phyloP scores from a whole-genome alignment of 2,797 vertebrate species.

The Sebastes hubbsi region DNA sequence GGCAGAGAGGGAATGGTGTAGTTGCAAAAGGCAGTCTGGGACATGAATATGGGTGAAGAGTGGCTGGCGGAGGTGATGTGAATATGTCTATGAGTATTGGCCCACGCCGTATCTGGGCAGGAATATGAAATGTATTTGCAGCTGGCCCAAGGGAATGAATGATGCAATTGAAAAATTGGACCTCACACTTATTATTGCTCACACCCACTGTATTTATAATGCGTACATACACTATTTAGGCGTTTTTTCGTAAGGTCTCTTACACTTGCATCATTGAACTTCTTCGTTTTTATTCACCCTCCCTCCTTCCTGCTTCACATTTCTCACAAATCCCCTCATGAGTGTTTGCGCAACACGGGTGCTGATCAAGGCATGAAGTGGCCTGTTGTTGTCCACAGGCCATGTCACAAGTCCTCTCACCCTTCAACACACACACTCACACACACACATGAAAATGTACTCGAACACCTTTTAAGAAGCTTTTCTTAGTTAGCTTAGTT shows the following conservation, averaged over 20 bases:
- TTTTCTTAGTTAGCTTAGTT: conserved; percentile 35
- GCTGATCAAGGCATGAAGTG: conserved; percentile 73
- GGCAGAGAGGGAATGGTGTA: background rate
- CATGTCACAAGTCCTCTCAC: conserved; percentile 17
- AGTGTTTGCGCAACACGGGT: conserved; percentile 61
- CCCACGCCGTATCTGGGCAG: background rate
- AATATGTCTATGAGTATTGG: background rate
- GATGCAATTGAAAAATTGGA: background rate
- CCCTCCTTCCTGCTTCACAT: background rate
- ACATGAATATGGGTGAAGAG: conserved; percentile 22
- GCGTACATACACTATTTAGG: background rate
- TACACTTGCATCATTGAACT: conserved; percentile 12
- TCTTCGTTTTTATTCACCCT: background rate
- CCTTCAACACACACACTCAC: background rate
- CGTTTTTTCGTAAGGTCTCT: background rate
- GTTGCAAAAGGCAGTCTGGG: conserved; percentile 7
- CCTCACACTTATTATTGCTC: background rate
- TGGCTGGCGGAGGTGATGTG: background rate
- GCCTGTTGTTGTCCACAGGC: conserved; percentile 65
- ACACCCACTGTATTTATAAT: background rate
- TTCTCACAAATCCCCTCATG: conserved; percentile 55
- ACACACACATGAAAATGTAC: conserved; percentile 8
- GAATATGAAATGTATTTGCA: background rate
- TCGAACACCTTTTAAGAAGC: conserved; percentile 53
- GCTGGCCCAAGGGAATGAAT: background rate